These are phyloP conservation scores for Colletes gigas DNA, from an alignment of 1,140 invertebrate genomes.

Conservation along the genomic window DNA sequence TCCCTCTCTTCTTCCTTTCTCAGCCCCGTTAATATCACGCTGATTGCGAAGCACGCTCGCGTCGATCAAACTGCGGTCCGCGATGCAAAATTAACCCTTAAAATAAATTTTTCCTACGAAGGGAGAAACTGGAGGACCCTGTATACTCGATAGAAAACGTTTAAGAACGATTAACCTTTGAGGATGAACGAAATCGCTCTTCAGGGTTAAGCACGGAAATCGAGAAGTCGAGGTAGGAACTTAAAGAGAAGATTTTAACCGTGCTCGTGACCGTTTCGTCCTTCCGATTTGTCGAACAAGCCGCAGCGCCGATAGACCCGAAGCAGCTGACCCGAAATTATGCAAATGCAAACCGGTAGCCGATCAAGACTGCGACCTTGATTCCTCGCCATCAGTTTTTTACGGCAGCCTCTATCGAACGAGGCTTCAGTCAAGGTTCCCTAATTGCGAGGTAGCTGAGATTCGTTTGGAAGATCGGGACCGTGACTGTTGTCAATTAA, in stretches of 20 bases:
- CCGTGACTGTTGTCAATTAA: not conserved
- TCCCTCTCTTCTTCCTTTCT: not conserved
- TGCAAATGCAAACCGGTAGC: conserved; percentile 41
- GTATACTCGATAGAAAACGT: no score
- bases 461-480: not conserved
- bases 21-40: no score
- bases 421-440: conserved; percentile 6
- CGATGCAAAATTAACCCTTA: no score
- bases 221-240: no score
- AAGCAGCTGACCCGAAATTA: conserved; percentile 37
- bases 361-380: conserved; percentile 16
- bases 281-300: not conserved
- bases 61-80: no score
- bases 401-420: not conserved
- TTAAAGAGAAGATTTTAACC: no score
- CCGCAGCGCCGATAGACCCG: not conserved
- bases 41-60: no score
- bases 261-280: not conserved
- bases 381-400: not conserved
- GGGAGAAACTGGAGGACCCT: no score
- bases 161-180: no score
- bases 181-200: no score
- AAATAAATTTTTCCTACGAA: no score
- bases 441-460: not conserved
- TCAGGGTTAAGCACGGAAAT: no score